Percentiles rank a stretch among this genome's conserved stretches.
Conservation (phyloP, 2,888 invertebrate species). For the Iphiclides podalirius region DNA sequence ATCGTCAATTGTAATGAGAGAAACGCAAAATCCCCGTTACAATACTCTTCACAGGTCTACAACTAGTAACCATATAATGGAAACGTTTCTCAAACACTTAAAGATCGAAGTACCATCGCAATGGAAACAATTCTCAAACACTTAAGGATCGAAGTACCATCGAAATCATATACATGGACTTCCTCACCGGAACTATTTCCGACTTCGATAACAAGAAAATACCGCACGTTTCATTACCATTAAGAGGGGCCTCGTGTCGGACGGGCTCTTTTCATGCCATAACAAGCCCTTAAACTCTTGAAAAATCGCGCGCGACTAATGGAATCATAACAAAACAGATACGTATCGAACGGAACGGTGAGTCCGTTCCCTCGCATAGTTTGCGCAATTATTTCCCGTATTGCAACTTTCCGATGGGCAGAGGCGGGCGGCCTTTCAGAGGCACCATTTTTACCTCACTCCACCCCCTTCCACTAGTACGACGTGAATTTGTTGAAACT, state of each 20-base stretch:
- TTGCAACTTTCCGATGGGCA: not conserved
- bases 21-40: too few species aligned
- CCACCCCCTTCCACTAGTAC: too few species aligned
- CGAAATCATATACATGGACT: too few species aligned
- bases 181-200: too few species aligned
- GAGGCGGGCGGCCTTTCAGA: not conserved
- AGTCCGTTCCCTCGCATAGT: not conserved
- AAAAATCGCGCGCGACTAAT: not conserved
- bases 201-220: too few species aligned
- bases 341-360: not conserved
- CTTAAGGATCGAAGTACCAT: too few species aligned
- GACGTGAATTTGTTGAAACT: too few species aligned
- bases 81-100: not conserved
- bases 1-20: too few species aligned
- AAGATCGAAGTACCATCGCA: not conserved
- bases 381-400: not conserved
- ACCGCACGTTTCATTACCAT: too few species aligned
- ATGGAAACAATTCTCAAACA: not conserved
- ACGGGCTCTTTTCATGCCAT: not conserved
- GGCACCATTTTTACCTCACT: too few species aligned
- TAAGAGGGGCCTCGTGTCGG: not conserved
- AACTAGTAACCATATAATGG: too few species aligned
- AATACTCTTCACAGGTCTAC: too few species aligned
- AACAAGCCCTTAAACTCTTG: not conserved
- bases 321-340: conserved; percentile 1